A percentile compares a stretch with the other conserved stretches of the same genome.
Conservation (phyloP, 2,888 invertebrate genomes). For the Trachelus troglodyta region DNA sequence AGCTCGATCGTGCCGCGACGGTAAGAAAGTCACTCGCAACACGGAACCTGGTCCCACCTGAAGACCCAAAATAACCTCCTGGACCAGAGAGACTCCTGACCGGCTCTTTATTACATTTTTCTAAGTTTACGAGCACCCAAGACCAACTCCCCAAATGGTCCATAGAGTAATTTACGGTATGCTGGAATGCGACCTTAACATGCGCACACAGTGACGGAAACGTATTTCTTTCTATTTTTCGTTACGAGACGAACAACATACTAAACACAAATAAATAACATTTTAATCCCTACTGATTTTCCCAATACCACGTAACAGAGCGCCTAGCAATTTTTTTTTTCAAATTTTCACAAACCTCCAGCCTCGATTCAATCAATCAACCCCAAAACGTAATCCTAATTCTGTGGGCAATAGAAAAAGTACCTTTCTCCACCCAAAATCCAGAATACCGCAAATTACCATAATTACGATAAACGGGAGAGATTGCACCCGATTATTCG, state of each 20-base stretch:
- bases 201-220: neutral
- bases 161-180: conserved; percentile 37
- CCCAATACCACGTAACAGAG: no score
- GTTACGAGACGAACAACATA: neutral
- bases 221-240: neutral
- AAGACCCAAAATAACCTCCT: neutral
- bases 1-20: neutral
- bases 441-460: neutral
- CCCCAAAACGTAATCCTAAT: neutral
- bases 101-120: conserved; percentile 18
- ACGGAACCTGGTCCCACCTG: neutral
- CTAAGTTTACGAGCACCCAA: conserved; percentile 19
- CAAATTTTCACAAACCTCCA: no score
- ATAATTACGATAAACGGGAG: neutral
- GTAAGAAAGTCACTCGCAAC: neutral
- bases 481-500: neutral
- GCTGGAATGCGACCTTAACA: conserved; percentile 21
- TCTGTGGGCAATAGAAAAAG: neutral
- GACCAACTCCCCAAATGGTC: conserved; percentile 12
- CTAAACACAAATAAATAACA: neutral
- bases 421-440: neutral
- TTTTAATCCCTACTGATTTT: no score
- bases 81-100: conserved; percentile 1
- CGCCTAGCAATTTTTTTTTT: no score
- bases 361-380: neutral